A percentile compares a stretch with the other conserved stretches of the same genome.
Evolutionary conservation across 2,113 vertebrate genomes (phyloP).

Genomic region (Tetraodon nigroviridis): DNA sequence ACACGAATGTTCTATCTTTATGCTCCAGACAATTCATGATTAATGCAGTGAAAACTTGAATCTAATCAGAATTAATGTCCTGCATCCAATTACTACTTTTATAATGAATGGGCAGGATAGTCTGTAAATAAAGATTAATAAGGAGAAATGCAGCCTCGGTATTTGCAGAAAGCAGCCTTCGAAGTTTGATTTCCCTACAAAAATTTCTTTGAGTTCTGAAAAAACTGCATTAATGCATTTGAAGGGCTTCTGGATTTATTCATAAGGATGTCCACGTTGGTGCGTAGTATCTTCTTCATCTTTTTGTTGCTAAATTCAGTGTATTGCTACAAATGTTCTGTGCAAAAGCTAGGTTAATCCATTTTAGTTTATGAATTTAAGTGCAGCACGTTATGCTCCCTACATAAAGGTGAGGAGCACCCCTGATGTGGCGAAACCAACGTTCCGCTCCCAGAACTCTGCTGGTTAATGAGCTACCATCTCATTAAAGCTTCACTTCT

Average conservation of each 20-base stretch:
- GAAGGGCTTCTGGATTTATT: no score
- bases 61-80: neutral
- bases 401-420: no score
- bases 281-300: no score
- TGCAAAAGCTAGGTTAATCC: no score
- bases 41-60: slow-evolving; percentile 14
- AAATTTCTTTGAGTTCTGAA: no score
- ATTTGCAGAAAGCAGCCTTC: neutral
- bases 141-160: neutral
- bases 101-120: neutral
- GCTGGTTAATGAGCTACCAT: neutral
- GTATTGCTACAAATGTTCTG: neutral
- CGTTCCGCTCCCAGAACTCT: neutral
- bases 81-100: neutral
- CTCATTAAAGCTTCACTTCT: neutral
- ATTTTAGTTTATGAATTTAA: no score
- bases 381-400: neutral
- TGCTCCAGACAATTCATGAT: slow-evolving; percentile 5
- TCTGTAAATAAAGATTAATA: neutral
- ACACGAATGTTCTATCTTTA: neutral
- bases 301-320: no score
- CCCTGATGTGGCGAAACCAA: no score
- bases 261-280: no score
- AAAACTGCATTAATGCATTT: no score
- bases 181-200: neutral